These are phyloP conservation scores for Ariolimax columbianus DNA, from an alignment of 2,888 invertebrate genomes.

Conservation along the genomic window DNA sequence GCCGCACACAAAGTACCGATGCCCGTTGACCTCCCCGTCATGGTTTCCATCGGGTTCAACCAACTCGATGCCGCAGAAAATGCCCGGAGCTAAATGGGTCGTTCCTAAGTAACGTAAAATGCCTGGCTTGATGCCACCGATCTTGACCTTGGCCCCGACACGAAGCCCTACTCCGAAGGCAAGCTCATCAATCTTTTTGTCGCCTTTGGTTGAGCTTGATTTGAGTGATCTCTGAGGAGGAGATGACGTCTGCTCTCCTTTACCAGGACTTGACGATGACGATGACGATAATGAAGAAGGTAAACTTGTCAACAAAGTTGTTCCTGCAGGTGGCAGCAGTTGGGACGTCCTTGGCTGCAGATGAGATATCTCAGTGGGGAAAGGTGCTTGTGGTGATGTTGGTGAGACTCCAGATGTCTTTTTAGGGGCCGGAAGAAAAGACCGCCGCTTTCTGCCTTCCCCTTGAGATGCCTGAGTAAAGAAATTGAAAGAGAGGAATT, in stretches of 20 bases:
- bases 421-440: conserved; percentile 65
- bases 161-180: conserved; percentile 58
- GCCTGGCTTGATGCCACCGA: conserved; percentile 80
- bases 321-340: neutral
- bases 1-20: conserved; percentile 83
- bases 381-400: conserved; percentile 35
- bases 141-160: conserved; percentile 79
- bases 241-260: neutral
- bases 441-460: conserved; percentile 57
- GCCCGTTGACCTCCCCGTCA: conserved; percentile 83
- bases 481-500: neutral
- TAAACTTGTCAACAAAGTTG: neutral
- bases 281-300: neutral
- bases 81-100: conserved; percentile 81
- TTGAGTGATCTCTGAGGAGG: neutral
- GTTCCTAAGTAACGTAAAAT: conserved; percentile 82
- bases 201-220: neutral
- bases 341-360: neutral
- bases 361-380: neutral
- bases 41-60: conserved; percentile 82
- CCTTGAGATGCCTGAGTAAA: conserved; percentile 53
- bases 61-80: conserved; percentile 85
- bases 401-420: conserved; percentile 39
- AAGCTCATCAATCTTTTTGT: neutral
- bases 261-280: neutral